A percentile compares a stretch with the other conserved stretches of the same genome.
These are phyloP conservation scores for Oscheius sp. DNA, from an alignment of 2,888 invertebrate genomes.

Conservation along the genomic window DNA sequence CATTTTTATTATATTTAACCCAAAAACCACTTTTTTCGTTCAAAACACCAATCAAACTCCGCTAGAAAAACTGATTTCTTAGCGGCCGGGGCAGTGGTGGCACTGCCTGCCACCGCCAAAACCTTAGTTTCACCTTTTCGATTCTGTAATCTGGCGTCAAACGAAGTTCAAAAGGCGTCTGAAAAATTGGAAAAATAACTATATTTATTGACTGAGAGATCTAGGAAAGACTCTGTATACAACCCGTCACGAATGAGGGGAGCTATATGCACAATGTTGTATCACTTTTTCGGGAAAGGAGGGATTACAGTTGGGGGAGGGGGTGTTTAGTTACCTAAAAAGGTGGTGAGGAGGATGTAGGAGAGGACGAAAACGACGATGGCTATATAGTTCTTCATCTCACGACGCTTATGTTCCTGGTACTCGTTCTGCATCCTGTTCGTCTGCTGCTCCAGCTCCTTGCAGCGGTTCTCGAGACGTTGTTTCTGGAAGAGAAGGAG, in stretches of 20 bases:
- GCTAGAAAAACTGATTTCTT: too few relatives aligned
- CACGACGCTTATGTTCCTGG: slow-evolving; percentile 27
- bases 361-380: slow-evolving; percentile 30
- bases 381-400: slow-evolving; percentile 35
- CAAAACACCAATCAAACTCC: too few relatives aligned
- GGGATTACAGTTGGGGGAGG: not conserved
- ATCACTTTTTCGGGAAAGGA: not conserved
- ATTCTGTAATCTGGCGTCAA: too few relatives aligned
- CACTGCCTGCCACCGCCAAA: too few relatives aligned
- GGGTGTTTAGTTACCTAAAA: slow-evolving; percentile 23
- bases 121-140: too few relatives aligned
- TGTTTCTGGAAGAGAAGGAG: slow-evolving; percentile 22
- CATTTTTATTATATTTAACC: too few relatives aligned
- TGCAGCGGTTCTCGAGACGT: slow-evolving; percentile 29
- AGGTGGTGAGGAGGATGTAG: slow-evolving; percentile 28
- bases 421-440: slow-evolving; percentile 19
- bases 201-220: too few relatives aligned
- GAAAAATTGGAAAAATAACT: not conserved
- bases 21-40: too few relatives aligned
- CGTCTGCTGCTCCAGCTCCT: slow-evolving; percentile 32
- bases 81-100: too few relatives aligned
- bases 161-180: slow-evolving; percentile 11
- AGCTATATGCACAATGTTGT: too few relatives aligned
- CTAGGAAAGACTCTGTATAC: too few relatives aligned
- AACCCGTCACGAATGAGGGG: too few relatives aligned